Percentiles rank a stretch among this genome's conserved stretches.
Evolutionary conservation across 2,113 vertebrate species (phyloP).

Genomic region (Lethenteron camtschaticum): DNA sequence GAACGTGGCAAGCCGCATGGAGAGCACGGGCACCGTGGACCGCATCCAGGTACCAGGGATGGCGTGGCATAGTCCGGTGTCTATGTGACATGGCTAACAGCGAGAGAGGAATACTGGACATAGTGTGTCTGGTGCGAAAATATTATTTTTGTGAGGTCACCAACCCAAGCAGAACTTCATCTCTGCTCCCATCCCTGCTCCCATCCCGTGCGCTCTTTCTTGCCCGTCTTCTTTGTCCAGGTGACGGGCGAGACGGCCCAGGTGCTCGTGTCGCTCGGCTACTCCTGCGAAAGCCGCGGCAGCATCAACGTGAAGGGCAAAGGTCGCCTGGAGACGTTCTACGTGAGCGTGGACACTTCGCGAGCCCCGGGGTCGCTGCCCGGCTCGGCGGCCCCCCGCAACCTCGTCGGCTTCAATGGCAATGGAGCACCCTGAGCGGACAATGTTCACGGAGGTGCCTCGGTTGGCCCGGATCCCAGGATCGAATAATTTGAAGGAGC

Average conservation of each 20-base stretch:
- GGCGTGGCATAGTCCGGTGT: background rate
- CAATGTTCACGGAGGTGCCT: no score
- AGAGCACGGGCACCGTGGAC: slow-evolving; percentile 75
- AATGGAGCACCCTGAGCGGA: no score
- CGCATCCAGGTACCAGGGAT: slow-evolving; percentile 54
- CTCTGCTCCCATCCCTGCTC: background rate
- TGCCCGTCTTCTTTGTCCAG: slow-evolving; percentile 19
- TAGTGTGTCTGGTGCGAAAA: background rate
- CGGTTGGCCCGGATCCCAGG: no score
- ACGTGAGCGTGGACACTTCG: slow-evolving; percentile 56
- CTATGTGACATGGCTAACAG: background rate
- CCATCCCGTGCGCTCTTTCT: background rate
- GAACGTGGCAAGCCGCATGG: slow-evolving; percentile 89
- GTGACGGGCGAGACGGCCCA: slow-evolving; percentile 67
- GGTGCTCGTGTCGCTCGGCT: slow-evolving; percentile 53
- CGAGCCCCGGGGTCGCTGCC: no score
- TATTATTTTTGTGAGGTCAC: background rate
- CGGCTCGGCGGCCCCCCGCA: no score
- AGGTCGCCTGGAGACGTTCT: slow-evolving; percentile 79
- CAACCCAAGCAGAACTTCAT: background rate
- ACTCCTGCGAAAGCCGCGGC: slow-evolving; percentile 74
- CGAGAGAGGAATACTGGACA: background rate
- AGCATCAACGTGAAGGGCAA: slow-evolving; percentile 89
- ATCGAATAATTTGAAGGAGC: no score
- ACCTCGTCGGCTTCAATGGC: no score